Evolutionary conservation across 1,140 invertebrate species (phyloP).

Genomic region (Leptinotarsa lineolata): DNA sequence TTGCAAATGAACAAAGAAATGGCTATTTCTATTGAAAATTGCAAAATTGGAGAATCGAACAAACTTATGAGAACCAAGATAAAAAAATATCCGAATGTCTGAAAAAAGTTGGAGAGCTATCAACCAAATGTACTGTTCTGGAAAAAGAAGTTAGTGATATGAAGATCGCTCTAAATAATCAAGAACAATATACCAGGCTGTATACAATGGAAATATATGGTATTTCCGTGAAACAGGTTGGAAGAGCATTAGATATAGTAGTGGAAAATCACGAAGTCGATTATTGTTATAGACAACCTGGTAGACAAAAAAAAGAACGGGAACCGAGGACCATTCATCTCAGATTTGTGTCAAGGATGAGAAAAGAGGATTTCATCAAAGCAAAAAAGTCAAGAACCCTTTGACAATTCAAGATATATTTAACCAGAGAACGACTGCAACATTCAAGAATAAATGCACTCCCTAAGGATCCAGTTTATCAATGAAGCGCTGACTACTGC

Average conservation of each 20-base stretch:
- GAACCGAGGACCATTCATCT: conserved; percentile 3
- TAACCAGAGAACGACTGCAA: not conserved
- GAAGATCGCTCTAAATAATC: too few species aligned
- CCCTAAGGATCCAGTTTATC: not conserved
- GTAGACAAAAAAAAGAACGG: not conserved
- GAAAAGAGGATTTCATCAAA: conserved; percentile 5
- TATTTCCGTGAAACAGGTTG: conserved; percentile 14
- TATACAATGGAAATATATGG: conserved; percentile 3
- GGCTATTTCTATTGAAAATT: too few species aligned
- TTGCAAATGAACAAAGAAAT: not conserved
- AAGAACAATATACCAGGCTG: conserved; percentile 1
- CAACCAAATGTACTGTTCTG: too few species aligned
- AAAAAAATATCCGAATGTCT: not conserved
- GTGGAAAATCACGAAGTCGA: conserved; percentile 5
- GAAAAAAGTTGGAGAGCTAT: too few species aligned
- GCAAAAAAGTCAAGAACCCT: conserved; percentile 7
- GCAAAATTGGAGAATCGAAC: conserved; percentile 4
- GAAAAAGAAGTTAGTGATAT: too few species aligned
- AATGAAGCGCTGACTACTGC: not conserved
- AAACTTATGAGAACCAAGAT: conserved; percentile 9
- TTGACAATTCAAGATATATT: conserved; percentile 16
- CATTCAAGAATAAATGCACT: conserved; percentile 9
- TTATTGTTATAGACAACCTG: not conserved
- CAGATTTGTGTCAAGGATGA: conserved; percentile 16
- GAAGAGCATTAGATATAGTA: conserved; percentile 7